Evolutionary conservation across 2,113 vertebrate genomes (phyloP).

Genomic region (Sinocyclocheilus maitianheensis): DNA sequence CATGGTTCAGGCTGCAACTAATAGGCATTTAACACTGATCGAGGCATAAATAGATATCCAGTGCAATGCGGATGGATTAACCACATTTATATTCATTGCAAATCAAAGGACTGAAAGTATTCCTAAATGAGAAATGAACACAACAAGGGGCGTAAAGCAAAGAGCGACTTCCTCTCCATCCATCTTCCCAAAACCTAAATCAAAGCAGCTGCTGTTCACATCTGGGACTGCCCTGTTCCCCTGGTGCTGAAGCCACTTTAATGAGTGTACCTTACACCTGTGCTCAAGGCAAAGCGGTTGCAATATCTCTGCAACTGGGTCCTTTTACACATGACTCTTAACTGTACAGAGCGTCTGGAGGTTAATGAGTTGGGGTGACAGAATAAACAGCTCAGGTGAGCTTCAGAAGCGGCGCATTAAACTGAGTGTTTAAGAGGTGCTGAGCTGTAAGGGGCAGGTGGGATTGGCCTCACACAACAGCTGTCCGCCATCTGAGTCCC

Average conservation of each 20-base stretch:
- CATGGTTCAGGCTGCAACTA: slow-evolving; percentile 66
- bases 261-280: slow-evolving; percentile 31
- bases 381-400: slow-evolving; percentile 40
- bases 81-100: slow-evolving; percentile 60
- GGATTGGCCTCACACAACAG: slow-evolving; percentile 66
- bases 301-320: not conserved
- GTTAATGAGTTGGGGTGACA: not conserved
- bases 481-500: slow-evolving; percentile 73
- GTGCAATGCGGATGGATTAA: slow-evolving; percentile 24
- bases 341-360: not conserved
- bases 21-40: slow-evolving; percentile 70
- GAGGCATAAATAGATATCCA: slow-evolving; percentile 64
- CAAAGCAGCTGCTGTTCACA: slow-evolving; percentile 33
- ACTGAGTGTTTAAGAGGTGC: slow-evolving; percentile 76
- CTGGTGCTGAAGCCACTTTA: slow-evolving; percentile 1
- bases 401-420: slow-evolving; percentile 67
- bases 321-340: not conserved
- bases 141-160: slow-evolving; percentile 55
- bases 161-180: slow-evolving; percentile 50
- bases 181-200: slow-evolving; percentile 53
- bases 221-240: slow-evolving; percentile 1
- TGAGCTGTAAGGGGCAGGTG: slow-evolving; percentile 61
- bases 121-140: slow-evolving; percentile 66
- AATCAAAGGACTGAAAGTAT: slow-evolving; percentile 57
- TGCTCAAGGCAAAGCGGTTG: slow-evolving; percentile 9